Evolutionary conservation across 2,797 vertebrate genomes (phyloP).

Genomic region (Vespertilio murinus): DNA sequence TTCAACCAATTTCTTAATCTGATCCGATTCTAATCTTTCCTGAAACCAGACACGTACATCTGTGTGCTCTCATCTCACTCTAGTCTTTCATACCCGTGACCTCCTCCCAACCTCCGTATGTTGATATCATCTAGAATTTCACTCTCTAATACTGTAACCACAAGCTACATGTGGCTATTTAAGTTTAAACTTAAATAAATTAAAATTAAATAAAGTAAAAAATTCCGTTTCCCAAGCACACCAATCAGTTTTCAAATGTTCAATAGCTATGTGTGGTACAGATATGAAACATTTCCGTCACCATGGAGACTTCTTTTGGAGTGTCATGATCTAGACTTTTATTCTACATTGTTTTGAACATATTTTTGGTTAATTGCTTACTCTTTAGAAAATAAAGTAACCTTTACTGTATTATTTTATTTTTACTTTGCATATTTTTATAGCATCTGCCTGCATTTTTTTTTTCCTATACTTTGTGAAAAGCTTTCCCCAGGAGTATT

Average conservation of each 20-base stretch:
- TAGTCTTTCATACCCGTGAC: neutral
- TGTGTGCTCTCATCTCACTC: neutral
- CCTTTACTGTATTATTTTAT: neutral
- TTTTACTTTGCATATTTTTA: neutral
- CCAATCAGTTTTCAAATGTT: neutral
- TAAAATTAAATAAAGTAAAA: neutral
- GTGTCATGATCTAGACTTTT: neutral
- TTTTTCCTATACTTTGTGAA: neutral
- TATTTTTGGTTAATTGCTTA: neutral
- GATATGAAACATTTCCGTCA: neutral
- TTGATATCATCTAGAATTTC: neutral
- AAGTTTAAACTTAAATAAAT: neutral
- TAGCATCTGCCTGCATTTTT: neutral
- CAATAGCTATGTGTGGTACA: neutral
- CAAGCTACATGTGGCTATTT: neutral
- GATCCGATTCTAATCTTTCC: neutral
- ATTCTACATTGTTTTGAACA: neutral
- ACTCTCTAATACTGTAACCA: neutral
- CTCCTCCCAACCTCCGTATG: neutral
- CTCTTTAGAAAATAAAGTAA: neutral
- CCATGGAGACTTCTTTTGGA: neutral
- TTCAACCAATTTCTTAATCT: neutral
- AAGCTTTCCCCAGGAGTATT: neutral
- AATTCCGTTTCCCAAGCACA: neutral
- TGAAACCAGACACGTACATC: neutral